phyloP scores from a whole-genome alignment of 2,113 vertebrate species.

The Canis aureus region DNA sequence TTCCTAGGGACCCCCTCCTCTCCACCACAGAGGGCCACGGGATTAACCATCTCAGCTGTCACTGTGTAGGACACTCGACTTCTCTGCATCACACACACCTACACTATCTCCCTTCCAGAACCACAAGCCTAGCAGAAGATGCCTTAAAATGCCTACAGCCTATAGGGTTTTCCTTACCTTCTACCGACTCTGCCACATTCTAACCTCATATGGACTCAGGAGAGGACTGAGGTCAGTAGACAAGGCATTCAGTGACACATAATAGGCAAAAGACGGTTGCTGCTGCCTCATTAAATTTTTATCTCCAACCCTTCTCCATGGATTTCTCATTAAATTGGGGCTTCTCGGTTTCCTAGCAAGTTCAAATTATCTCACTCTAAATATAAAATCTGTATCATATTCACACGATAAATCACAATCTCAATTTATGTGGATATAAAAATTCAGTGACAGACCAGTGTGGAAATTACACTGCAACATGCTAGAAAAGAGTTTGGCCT shows the following conservation, averaged over 20 bases:
- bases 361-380: constrained; percentile 58
- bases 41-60: not conserved
- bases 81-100: not conserved
- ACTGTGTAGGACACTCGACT: not conserved
- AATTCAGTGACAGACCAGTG: not conserved
- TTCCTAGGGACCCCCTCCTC: not conserved
- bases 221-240: not conserved
- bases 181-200: not conserved
- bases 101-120: not conserved
- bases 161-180: not conserved
- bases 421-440: constrained; percentile 31
- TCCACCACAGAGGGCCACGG: not conserved
- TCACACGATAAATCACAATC: constrained; percentile 46
- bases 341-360: not conserved
- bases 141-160: not conserved
- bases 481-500: not conserved
- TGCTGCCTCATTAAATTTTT: not conserved
- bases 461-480: not conserved
- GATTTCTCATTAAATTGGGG: not conserved
- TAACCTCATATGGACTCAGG: not conserved
- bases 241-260: not conserved
- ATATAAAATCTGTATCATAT: constrained; percentile 34
- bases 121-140: not conserved
- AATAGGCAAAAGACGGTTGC: not conserved
- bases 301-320: not conserved